Percentiles rank a stretch among this genome's conserved stretches.
These are phyloP conservation scores for Mesocentrotus franciscanus DNA, from an alignment of 53 echinoderm and acorn worm species.

Conservation along the genomic window DNA sequence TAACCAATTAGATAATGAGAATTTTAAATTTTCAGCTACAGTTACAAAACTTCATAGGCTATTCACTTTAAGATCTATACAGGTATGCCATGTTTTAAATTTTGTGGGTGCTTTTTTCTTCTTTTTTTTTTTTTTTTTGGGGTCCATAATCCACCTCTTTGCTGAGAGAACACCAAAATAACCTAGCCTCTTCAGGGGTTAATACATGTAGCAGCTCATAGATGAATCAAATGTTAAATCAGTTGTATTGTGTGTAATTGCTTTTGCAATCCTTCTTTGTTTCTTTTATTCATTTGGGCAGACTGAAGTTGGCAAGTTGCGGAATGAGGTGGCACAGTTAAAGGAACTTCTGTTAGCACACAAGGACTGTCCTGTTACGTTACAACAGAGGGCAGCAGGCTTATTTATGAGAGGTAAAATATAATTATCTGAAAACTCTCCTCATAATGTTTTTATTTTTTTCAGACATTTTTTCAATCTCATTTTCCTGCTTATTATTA, in stretches of 20 bases:
- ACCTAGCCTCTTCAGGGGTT: no score
- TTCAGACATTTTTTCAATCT: background rate
- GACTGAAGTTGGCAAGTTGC: conserved; percentile 86
- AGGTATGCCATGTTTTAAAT: no score
- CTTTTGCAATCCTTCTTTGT: background rate
- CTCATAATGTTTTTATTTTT: no score
- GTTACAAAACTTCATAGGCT: no score
- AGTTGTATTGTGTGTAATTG: background rate
- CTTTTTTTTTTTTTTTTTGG: no score
- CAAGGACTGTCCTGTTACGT: conserved; percentile 93
- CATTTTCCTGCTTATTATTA: background rate
- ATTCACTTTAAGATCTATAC: no score
- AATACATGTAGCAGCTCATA: no score
- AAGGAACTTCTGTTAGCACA: conserved; percentile 93
- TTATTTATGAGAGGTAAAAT: conserved; percentile 43
- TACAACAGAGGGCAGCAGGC: conserved; percentile 73
- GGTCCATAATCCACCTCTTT: no score
- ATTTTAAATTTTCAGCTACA: no score
- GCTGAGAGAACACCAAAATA: no score
- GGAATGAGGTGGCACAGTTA: conserved; percentile 91
- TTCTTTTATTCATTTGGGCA: conserved; percentile 38
- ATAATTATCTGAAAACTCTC: background rate
- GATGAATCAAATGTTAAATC: background rate
- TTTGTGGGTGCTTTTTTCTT: no score
- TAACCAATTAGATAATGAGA: no score